These are phyloP conservation scores for Marmota monax DNA, from an alignment of 2,113 vertebrate genomes.

Conservation along the genomic window DNA sequence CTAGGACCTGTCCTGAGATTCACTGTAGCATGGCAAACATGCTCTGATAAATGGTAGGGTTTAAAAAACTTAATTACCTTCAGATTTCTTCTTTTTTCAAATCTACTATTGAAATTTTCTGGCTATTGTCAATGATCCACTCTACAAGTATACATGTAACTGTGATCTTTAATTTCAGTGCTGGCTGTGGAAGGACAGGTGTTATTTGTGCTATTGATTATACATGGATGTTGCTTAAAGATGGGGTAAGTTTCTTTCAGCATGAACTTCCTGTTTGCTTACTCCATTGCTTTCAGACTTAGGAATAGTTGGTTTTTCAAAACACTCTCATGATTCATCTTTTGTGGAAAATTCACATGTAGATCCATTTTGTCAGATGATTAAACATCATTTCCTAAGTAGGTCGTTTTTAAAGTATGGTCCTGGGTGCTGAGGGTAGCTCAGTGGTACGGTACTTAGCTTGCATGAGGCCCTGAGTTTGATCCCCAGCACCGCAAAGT, in stretches of 20 bases:
- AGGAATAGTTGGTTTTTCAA: not conserved
- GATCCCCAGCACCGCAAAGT: not conserved
- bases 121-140: not conserved
- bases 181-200: slow-evolving; percentile 97
- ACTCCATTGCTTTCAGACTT: not conserved
- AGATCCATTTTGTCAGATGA: not conserved
- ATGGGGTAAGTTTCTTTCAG: slow-evolving; percentile 88
- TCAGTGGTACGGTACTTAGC: not conserved
- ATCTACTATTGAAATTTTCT: not conserved
- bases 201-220: slow-evolving; percentile 97
- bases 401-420: not conserved
- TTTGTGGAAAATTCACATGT: not conserved
- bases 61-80: not conserved
- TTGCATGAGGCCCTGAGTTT: not conserved
- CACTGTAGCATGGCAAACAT: not conserved
- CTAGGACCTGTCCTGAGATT: not conserved
- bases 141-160: not conserved
- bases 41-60: not conserved
- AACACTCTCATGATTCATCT: not conserved
- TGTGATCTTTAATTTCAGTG: slow-evolving; percentile 88
- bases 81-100: not conserved
- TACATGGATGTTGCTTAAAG: slow-evolving; percentile 94
- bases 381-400: slow-evolving; percentile 22
- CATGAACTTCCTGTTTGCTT: not conserved
- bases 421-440: not conserved